Evolutionary conservation across 2,113 vertebrate genomes (phyloP), one percentile per base, ranked within the genome.

Genomic region (Ceratotherium simum): DNA sequence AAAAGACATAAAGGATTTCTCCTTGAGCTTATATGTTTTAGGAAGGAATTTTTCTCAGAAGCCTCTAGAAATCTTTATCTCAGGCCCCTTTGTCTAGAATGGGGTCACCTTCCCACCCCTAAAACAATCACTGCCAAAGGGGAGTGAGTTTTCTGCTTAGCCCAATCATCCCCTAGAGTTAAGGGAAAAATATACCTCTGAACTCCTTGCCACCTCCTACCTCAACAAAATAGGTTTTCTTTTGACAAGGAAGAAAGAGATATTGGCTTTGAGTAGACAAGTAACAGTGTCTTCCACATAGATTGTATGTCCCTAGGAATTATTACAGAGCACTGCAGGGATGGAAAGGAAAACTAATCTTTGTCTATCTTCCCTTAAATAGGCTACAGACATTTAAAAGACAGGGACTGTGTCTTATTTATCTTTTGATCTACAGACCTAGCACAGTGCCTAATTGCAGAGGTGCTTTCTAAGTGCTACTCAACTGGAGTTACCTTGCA

Each of bases 381-480:
- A 67, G 67, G 17, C 51, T 81, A 12, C 58, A 76, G 96, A 84
- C 80, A 78, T 84, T 56, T 87, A 54, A 96, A 84, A 87, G 93
- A 62, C 64, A 91, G 20, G 39, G 31, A 36, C 62, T 46, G 36
- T 79, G 85, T 95, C 95, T 95, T 75, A 42, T 42, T 94, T 91
- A 42, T 64, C 85, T 75, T 65, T 91, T 87, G 67, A 81, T 80
- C 85, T 42, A 10, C 9, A 64, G 11, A 64, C 81, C 82, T 39
- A 82, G 46, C 65, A 62, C 31, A 72, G 20, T 7, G n/a, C 88
- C 82, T 95, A 89, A 82, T 69, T 89, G 72, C 60, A 39, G 58
- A 91, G 67, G 31, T 81, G 80, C 65, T 96, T 93, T 76, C 39
- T 84, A 94, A 88, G 84, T 91, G 81, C 65, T 93, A 0, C 79